phyloP scores from a whole-genome alignment of 1,140 invertebrate species.

The Venturia canescens region DNA sequence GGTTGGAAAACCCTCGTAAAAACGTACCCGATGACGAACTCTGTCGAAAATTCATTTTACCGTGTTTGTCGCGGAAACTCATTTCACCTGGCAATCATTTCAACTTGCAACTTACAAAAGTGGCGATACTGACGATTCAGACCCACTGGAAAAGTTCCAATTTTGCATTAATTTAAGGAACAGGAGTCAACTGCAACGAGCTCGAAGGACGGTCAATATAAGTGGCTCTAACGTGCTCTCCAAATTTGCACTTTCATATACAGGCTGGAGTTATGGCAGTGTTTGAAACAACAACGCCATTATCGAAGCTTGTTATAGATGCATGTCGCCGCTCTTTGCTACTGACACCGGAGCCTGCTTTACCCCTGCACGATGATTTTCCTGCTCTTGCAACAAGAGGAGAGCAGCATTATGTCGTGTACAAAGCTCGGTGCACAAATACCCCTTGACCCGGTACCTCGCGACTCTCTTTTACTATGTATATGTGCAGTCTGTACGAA shows the following conservation, averaged over 20 bases:
- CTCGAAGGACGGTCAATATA: neutral
- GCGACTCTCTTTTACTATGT: neutral
- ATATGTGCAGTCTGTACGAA: neutral
- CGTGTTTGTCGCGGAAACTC: no score
- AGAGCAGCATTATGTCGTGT: neutral
- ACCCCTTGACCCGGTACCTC: constrained; percentile 3
- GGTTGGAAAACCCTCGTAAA: no score
- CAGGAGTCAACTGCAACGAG: neutral
- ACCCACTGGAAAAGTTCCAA: neutral
- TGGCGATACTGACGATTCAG: no score
- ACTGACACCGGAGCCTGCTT: neutral
- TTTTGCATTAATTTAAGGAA: neutral
- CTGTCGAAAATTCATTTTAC: no score
- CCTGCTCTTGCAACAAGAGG: neutral
- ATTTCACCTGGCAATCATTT: no score
- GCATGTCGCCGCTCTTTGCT: neutral
- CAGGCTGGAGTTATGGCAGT: neutral
- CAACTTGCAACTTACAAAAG: no score
- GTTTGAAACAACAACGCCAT: neutral
- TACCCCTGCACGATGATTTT: neutral
- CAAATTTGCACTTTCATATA: neutral
- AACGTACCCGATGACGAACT: no score
- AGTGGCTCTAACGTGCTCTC: neutral
- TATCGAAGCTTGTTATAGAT: neutral
- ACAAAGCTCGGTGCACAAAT: constrained; percentile 3